These are phyloP conservation scores for Albula goreensis DNA, from an alignment of 2,113 vertebrate species.

Conservation along the genomic window DNA sequence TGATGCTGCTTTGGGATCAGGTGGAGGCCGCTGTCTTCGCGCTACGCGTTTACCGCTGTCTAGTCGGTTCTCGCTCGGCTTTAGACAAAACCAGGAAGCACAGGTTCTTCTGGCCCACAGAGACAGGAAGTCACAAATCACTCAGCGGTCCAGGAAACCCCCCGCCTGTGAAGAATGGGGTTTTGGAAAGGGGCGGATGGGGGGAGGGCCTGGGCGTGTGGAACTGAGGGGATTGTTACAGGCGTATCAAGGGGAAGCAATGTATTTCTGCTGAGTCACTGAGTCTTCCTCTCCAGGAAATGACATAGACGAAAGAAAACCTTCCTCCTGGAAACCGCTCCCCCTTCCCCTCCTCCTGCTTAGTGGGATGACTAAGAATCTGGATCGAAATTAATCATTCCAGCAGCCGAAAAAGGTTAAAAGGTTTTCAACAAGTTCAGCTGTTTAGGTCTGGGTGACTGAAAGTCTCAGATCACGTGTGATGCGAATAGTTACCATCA, in stretches of 20 bases:
- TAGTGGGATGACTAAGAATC: background rate
- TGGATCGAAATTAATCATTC: background rate
- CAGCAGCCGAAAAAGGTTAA: background rate
- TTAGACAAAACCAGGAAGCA: constrained; percentile 47
- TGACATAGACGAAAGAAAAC: background rate
- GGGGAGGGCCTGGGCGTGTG: background rate
- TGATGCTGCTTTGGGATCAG: background rate
- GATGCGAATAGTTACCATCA: background rate
- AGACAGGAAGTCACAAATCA: constrained; percentile 40
- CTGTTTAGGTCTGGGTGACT: background rate
- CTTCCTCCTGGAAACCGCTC: background rate
- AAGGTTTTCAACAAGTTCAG: background rate
- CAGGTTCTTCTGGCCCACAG: constrained; percentile 31
- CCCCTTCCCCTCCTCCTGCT: background rate
- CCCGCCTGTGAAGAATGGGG: background rate
- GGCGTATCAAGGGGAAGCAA: constrained; percentile 31
- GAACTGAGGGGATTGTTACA: background rate
- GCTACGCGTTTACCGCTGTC: background rate
- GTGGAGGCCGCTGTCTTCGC: background rate
- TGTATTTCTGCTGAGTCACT: constrained; percentile 26
- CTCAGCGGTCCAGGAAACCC: constrained; percentile 8
- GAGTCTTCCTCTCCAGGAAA: background rate
- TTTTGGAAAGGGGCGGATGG: background rate
- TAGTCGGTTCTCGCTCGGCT: background rate
- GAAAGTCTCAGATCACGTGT: background rate